These are phyloP conservation scores for Drosophila seguyi DNA, from an alignment of 1,140 invertebrate species.

Conservation along the genomic window DNA sequence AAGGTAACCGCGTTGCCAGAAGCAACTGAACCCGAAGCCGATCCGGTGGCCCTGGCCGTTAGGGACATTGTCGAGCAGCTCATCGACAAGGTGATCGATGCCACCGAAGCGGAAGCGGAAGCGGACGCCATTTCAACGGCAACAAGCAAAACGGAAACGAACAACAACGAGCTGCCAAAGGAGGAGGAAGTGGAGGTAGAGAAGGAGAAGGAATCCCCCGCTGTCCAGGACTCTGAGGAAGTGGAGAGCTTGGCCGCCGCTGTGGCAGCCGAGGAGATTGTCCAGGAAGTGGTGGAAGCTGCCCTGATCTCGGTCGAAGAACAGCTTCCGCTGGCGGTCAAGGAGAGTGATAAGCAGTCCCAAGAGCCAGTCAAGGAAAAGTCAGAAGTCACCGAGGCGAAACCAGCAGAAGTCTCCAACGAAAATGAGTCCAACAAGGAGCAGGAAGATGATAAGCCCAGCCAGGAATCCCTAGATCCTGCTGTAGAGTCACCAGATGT, in stretches of 20 bases:
- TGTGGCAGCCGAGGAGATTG: conserved; percentile 63
- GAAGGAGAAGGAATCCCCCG: neutral
- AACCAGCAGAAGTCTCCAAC: neutral
- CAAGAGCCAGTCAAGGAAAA: neutral
- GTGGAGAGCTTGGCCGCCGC: conserved; percentile 43
- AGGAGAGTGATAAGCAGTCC: neutral
- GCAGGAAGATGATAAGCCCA: neutral
- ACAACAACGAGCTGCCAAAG: conserved; percentile 62
- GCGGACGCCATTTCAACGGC: neutral
- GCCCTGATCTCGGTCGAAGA: conserved; percentile 54
- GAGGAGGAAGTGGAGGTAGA: neutral
- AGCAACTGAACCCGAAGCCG: conserved; percentile 12
- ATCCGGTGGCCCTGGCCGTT: conserved; percentile 59
- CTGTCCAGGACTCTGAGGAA: neutral
- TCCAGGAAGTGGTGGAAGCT: conserved; percentile 74
- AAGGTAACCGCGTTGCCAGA: neutral
- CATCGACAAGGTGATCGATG: conserved; percentile 77
- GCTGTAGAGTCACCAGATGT: neutral
- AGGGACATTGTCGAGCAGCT: conserved; percentile 79
- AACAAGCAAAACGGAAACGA: conserved; percentile 57
- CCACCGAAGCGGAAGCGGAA: conserved; percentile 51
- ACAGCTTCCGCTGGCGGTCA: neutral
- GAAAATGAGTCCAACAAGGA: too few relatives aligned
- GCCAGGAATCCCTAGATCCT: neutral
- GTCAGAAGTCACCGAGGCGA: neutral